Base-by-base conservation (phyloP, 2,888 invertebrate genomes). In the Barypeithes pellucidus region DNA sequence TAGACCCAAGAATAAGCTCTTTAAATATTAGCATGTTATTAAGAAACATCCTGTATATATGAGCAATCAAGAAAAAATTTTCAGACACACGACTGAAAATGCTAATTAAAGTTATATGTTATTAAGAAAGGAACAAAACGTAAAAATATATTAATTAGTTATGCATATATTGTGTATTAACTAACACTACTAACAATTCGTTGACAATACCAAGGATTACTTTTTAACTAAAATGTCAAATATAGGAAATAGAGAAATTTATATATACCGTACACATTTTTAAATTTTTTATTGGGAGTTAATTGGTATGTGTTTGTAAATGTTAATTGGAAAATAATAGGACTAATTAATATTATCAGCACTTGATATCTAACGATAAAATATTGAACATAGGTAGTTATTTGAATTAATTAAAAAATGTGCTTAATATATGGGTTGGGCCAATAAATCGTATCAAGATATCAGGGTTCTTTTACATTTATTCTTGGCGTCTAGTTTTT, bases 131-230 rank as follows among this genome's bases (percentile, higher is more conserved):
- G 7, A 18, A 43, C 5, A 43, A 4, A 43, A 43, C 16, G 16
- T 16, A 16, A 3, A 8, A 16, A 43, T 16, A 43, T 16, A 43
- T 43, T 16, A 8, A 14, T 16, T 16, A 1, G 16, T 43, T 43
- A 0, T 16, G 43, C 43, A 16, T 43, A 5, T 8, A 43, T 43
- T 16, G 3, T 43, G n/a, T 39, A 4, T 39, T 39, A 39, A 39
- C 12, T 5, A 43, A 43, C 16, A 43, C 7, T 47, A 20, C 9
- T 47, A 47, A 47, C 47, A 20, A 47, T 47, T 47, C 47, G 47
- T 20, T 47, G 47, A 47, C 47, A 47, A n/a, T 47, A 47, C 47
- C 20, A 47, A 47, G 20, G 47, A 47, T 20, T 20, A 47, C 47
- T 47, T 11, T 16, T 47, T 47, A 47, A 20, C n/a, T 12, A 3